phyloP scores from a whole-genome alignment of 2,888 invertebrate species.

The Heterodera filipjevi region DNA sequence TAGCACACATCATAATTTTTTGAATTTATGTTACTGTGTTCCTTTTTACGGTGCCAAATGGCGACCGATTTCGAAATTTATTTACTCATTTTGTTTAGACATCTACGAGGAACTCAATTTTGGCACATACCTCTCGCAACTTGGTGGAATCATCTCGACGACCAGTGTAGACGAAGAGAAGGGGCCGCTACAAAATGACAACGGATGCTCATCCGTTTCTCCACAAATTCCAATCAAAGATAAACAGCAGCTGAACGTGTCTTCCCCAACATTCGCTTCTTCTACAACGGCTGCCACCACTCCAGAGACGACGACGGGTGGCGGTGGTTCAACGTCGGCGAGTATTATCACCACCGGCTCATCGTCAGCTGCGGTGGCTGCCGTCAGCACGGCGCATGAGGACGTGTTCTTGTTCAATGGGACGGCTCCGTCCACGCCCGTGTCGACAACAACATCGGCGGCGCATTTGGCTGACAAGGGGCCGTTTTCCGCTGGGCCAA shows the following conservation, averaged over 20 bases:
- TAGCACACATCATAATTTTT: too few relatives aligned
- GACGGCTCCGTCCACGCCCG: neutral
- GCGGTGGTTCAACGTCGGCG: neutral
- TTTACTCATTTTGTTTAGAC: constrained; percentile 40
- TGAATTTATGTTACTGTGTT: too few relatives aligned
- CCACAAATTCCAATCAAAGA: constrained; percentile 4
- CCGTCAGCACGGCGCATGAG: neutral
- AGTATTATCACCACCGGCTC: neutral
- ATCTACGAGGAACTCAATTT: constrained; percentile 61
- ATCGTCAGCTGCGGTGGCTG: neutral
- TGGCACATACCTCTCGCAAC: constrained; percentile 44
- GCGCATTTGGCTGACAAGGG: neutral
- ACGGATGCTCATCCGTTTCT: constrained; percentile 26
- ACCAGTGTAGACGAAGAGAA: constrained; percentile 46
- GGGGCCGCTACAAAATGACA: constrained; percentile 28
- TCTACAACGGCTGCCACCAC: constrained; percentile 18
- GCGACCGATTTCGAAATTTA: neutral
- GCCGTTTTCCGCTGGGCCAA: neutral
- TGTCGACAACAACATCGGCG: neutral
- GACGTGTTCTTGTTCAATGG: neutral
- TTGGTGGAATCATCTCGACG: constrained; percentile 41
- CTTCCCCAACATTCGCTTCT: neutral
- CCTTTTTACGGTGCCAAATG: too few relatives aligned
- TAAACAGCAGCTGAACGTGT: neutral
- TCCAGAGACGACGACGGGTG: neutral